A percentile compares a stretch with the other conserved stretches of the same genome.
phyloP scores from a whole-genome alignment of 2,797 vertebrate species.

The Typhlichthys subterraneus region DNA sequence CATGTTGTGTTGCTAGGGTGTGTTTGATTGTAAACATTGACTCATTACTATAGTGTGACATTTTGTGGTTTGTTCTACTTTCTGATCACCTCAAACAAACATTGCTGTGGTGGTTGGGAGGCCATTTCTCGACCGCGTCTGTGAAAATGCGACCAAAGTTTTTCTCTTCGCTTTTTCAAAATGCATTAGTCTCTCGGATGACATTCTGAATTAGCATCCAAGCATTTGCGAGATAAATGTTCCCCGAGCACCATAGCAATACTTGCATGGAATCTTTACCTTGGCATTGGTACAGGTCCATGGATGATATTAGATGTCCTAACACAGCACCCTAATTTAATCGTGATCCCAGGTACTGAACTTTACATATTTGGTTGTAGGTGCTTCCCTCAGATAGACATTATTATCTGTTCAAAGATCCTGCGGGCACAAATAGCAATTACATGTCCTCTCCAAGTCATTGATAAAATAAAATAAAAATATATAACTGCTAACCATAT shows the following conservation, averaged over 20 bases:
- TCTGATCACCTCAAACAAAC: constrained; percentile 21
- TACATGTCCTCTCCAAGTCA: constrained; percentile 51
- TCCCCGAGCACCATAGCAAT: not conserved
- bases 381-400: constrained; percentile 48
- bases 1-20: constrained; percentile 6
- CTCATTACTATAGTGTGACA: constrained; percentile 31
- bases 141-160: constrained; percentile 18
- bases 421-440: constrained; percentile 45
- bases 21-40: constrained; percentile 10
- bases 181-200: constrained; percentile 9
- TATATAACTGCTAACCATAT: constrained; percentile 47
- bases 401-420: constrained; percentile 60
- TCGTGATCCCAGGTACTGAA: constrained; percentile 66
- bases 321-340: constrained; percentile 61
- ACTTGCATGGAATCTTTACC: constrained; percentile 31
- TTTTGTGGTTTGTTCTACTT: constrained; percentile 38
- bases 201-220: constrained; percentile 9
- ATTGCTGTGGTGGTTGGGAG: constrained; percentile 10
- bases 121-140: constrained; percentile 5
- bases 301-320: constrained; percentile 48
- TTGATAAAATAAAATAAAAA: constrained; percentile 19
- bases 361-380: constrained; percentile 61
- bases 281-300: constrained; percentile 28
- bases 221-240: constrained; percentile 4
- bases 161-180: constrained; percentile 6